Base-by-base conservation (phyloP, 1,140 invertebrate genomes). In the Formica exsecta region DNA sequence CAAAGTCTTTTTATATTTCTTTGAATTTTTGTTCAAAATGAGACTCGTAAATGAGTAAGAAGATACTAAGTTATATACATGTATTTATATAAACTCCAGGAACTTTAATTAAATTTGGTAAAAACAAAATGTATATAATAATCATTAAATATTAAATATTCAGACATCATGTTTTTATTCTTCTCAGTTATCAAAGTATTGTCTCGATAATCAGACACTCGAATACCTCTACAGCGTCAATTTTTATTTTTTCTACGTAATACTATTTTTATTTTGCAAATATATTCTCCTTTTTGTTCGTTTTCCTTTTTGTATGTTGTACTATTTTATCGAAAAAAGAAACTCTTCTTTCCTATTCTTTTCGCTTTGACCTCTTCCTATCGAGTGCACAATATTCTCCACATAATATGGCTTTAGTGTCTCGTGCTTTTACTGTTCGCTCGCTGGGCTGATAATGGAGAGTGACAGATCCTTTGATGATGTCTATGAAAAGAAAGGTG, bases 391-490 rank as follows among this genome's bases (percentile, higher is more conserved):
- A 85, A 81, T 87, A 71, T 59, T 81, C 77, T 85, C 70, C 85
- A 76, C 70, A 79, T 90, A 80, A 87, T 85, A 85, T 84, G 68
- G 70, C 68, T 86, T 81, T 89, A 87, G 54, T 86, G 88, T 89
- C 89, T 90, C 81, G 85, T 76, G 88, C 80, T 90, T 85, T 90
- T 89, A 71, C 86, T 85, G 81, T 90, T 90, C 89, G 38, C 62
- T 90, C 86, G 54, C 75, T 62, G 74, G 74, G 59, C 57, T 84
- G 38, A 86, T 90, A 90, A 90, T 87, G 81, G 88, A 87, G 64
- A 84, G 71, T 87, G 89, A 90, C 86, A 87, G 89, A 87, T 80
- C 77, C 88, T 87, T 90, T 90, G 81, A 87, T 36, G 89, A 89
- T 71, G 48, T 76, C 73, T 48, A 36, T 62, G 48, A n/a, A 32